A percentile compares a stretch with the other conserved stretches of the same genome.
Conservation (phyloP, 2,888 invertebrate species). For the Noctua janthe region DNA sequence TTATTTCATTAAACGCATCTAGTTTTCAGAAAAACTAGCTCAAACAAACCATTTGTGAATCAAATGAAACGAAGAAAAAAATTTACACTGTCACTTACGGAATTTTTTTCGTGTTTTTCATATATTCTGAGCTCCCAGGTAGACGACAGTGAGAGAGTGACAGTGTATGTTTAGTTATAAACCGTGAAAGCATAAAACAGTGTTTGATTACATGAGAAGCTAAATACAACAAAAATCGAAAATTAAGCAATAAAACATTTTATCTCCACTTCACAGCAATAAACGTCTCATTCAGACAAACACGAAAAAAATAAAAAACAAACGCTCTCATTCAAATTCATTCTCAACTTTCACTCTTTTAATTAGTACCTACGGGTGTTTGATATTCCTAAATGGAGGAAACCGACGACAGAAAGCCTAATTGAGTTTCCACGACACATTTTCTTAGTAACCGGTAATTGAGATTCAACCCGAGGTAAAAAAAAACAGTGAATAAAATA, state of each 20-base stretch:
- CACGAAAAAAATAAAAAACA: constrained; percentile 17
- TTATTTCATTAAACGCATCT: not conserved
- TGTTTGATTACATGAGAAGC: not conserved
- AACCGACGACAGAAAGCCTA: constrained; percentile 52
- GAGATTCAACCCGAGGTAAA: constrained; percentile 60
- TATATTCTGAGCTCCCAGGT: too few relatives aligned
- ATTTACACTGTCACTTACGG: too few relatives aligned
- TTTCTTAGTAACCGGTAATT: constrained; percentile 66
- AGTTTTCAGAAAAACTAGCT: not conserved
- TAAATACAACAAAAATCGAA: not conserved
- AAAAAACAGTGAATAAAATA: constrained; percentile 64
- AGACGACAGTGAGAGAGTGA: too few relatives aligned
- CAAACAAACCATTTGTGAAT: not conserved
- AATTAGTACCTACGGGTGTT: constrained; percentile 47
- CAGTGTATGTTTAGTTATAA: too few relatives aligned
- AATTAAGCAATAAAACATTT: constrained; percentile 15
- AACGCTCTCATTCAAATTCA: constrained; percentile 41
- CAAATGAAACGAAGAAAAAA: too few relatives aligned
- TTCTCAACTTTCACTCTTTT: constrained; percentile 48
- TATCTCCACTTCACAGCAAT: constrained; percentile 1
- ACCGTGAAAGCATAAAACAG: too few relatives aligned
- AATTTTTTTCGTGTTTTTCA: too few relatives aligned
- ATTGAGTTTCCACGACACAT: constrained; percentile 68
- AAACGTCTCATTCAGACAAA: constrained; percentile 18
- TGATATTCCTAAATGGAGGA: constrained; percentile 51